phyloP scores from a whole-genome alignment of 2,113 vertebrate species.

The Lycaon pictus region DNA sequence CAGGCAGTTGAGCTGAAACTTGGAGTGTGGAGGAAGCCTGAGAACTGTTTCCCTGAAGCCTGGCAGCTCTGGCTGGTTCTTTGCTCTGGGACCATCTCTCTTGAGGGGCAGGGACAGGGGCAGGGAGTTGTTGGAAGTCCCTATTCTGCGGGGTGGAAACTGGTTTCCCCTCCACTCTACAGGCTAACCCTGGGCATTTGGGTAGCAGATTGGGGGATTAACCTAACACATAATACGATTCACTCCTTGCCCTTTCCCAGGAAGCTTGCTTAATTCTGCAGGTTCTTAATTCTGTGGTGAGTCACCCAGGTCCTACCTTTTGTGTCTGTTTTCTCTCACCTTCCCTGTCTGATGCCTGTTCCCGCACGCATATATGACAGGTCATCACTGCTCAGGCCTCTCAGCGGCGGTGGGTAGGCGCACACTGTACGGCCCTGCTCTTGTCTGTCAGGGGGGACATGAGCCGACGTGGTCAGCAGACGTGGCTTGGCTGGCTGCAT shows the following conservation, averaged over 20 bases:
- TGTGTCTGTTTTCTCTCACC: not conserved
- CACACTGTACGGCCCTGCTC: not conserved
- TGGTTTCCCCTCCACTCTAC: slow-evolving; percentile 10
- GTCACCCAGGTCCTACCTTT: slow-evolving; percentile 32
- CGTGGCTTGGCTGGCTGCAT: accelerated
- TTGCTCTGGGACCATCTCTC: not conserved
- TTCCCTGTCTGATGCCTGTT: not conserved
- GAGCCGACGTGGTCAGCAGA: not conserved
- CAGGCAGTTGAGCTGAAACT: not conserved
- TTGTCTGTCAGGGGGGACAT: accelerated
- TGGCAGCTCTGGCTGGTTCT: not conserved
- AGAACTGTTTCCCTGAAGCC: not conserved
- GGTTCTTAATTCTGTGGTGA: slow-evolving; percentile 35
- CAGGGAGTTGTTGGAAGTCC: not conserved
- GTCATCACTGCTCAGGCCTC: not conserved
- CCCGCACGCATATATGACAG: not conserved
- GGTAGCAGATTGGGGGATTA: not conserved
- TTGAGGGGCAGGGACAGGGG: not conserved
- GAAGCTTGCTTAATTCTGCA: not conserved
- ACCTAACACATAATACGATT: not conserved
- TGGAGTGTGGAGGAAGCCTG: not conserved
- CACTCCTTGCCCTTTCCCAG: slow-evolving; percentile 21
- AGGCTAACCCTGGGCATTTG: slow-evolving; percentile 17
- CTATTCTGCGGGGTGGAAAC: slow-evolving; percentile 38
- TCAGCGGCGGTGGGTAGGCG: too few species aligned